phyloP scores from a whole-genome alignment of 1,140 invertebrate species.

The Hyles euphorbiae region DNA sequence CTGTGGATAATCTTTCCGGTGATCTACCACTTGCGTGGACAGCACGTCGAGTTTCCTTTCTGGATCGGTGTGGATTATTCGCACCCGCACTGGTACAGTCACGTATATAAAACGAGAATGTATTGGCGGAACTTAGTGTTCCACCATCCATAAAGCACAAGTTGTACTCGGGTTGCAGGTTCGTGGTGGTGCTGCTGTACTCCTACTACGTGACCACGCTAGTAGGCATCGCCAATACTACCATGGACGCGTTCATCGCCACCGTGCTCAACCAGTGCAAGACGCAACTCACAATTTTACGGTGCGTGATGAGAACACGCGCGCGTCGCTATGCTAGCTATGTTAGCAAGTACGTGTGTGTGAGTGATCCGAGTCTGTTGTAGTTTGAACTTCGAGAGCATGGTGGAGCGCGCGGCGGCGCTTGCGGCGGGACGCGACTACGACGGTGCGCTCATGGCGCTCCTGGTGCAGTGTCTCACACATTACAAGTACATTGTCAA shows the following conservation, averaged over 20 bases:
- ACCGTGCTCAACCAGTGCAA: constrained; percentile 53
- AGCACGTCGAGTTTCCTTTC: constrained; percentile 44
- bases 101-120: background rate
- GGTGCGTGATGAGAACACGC: constrained; percentile 21
- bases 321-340: no score
- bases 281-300: constrained; percentile 49
- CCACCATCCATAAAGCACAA: background rate
- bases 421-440: constrained; percentile 8
- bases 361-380: constrained; percentile 7
- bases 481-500: constrained; percentile 44
- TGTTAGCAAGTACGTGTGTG: background rate
- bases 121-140: background rate
- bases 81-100: background rate
- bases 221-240: constrained; percentile 61
- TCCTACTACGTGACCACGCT: constrained; percentile 59
- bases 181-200: constrained; percentile 43
- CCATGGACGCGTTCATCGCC: constrained; percentile 61
- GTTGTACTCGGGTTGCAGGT: constrained; percentile 24
- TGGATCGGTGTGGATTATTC: constrained; percentile 32
- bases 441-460: constrained; percentile 24
- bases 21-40: constrained; percentile 22
- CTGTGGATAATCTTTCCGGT: constrained; percentile 53
- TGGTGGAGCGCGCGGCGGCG: constrained; percentile 24
- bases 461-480: constrained; percentile 35
- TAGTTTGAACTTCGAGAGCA: constrained; percentile 36